Evolutionary conservation across 2,888 invertebrate species (phyloP).

Genomic region (Xylocampa areola): DNA sequence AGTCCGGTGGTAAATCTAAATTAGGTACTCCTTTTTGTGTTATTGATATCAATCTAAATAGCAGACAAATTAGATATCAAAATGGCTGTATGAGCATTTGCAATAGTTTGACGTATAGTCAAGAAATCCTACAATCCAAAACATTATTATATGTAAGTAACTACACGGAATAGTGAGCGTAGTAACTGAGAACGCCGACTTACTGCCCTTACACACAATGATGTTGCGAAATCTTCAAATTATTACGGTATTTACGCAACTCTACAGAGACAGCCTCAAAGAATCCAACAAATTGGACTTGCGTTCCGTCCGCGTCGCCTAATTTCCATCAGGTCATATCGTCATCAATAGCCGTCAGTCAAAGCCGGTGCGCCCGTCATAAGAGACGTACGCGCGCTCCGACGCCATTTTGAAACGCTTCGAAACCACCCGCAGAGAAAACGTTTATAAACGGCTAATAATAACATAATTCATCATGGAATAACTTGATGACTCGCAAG

Average conservation of each 20-base stretch:
- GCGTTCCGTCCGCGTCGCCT: constrained; percentile 56
- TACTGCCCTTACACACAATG: constrained; percentile 2
- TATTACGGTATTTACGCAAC: neutral
- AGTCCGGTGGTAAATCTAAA: too few species aligned
- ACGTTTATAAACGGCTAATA: constrained; percentile 66
- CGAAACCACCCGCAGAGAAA: constrained; percentile 73
- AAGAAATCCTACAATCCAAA: too few species aligned
- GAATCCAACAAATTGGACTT: constrained; percentile 43
- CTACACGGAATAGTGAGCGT: too few species aligned
- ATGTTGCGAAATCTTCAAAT: neutral
- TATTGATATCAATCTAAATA: too few species aligned
- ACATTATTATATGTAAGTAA: too few species aligned
- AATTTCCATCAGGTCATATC: constrained; percentile 53
- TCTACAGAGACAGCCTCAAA: constrained; percentile 13
- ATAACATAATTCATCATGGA: constrained; percentile 69
- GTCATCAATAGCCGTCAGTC: constrained; percentile 45
- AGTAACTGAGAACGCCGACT: too few species aligned
- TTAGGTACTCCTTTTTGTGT: too few species aligned
- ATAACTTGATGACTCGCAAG: constrained; percentile 35
- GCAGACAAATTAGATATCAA: too few species aligned
- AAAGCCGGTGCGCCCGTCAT: constrained; percentile 51
- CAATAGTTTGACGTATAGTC: too few species aligned
- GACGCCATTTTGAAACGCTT: constrained; percentile 38
- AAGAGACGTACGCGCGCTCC: constrained; percentile 56
- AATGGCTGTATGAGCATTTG: too few species aligned